These are phyloP conservation scores for Aethes cnicana DNA, from an alignment of 2,888 invertebrate species.

Conservation along the genomic window DNA sequence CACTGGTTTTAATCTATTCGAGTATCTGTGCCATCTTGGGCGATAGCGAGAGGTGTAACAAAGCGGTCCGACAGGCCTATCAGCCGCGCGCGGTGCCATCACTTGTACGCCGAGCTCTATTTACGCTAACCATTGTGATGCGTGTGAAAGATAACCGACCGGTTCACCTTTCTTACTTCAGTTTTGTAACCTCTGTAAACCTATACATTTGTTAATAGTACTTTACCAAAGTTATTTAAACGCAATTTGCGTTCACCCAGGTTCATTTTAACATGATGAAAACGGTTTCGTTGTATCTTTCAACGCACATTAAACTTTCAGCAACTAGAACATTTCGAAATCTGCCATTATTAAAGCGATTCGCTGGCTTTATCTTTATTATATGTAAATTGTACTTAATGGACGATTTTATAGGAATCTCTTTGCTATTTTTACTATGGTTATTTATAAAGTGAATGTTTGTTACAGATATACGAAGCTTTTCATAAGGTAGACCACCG, in stretches of 20 bases:
- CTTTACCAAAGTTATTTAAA: conserved; percentile 26
- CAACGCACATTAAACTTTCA: conserved; percentile 19
- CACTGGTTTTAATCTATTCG: conserved; percentile 8
- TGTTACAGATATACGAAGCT: conserved; percentile 57
- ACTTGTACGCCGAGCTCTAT: conserved; percentile 68
- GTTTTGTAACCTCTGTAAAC: conserved; percentile 44
- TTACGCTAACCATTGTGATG: conserved; percentile 62
- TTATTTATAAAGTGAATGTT: conserved; percentile 32
- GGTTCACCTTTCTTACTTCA: conserved; percentile 65
- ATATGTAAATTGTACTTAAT: conserved; percentile 38
- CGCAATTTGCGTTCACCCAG: conserved; percentile 11
- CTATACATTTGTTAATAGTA: too few species aligned
- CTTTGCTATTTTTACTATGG: neutral
- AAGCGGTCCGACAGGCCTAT: conserved; percentile 32
- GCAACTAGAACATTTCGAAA: conserved; percentile 34
- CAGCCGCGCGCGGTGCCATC: conserved; percentile 40
- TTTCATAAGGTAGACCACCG: conserved; percentile 53
- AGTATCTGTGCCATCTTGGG: conserved; percentile 36
- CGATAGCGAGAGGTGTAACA: conserved; percentile 30
- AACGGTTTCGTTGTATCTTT: conserved; percentile 6
- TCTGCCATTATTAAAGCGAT: conserved; percentile 41
- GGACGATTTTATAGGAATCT: conserved; percentile 32
- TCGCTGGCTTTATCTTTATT: conserved; percentile 38
- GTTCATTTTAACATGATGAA: conserved; percentile 11
- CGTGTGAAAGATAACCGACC: conserved; percentile 57